Percentiles rank a stretch among this genome's conserved stretches.
These are phyloP conservation scores for Phycodurus eques DNA, from an alignment of 2,113 vertebrate species.

Conservation along the genomic window DNA sequence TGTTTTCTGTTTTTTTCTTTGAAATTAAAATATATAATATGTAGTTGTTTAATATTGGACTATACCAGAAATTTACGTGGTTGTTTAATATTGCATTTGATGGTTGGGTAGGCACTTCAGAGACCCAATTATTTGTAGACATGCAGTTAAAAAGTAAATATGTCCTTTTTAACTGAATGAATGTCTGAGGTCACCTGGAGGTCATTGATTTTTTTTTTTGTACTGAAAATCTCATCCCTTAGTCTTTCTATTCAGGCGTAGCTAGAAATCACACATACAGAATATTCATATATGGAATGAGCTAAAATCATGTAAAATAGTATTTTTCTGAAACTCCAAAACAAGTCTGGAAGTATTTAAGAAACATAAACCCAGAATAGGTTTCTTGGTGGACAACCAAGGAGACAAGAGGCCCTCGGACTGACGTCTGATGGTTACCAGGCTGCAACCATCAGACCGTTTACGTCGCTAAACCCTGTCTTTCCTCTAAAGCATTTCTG, in stretches of 20 bases:
- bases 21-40: no score
- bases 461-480: conserved; percentile 52
- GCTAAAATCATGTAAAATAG: conserved; percentile 36
- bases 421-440: conserved; percentile 45
- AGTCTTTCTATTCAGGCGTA: neutral
- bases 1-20: no score
- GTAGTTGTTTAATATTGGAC: no score
- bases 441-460: conserved; percentile 31
- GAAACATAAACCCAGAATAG: conserved; percentile 52
- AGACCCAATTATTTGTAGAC: no score
- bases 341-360: conserved; percentile 65
- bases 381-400: conserved; percentile 54
- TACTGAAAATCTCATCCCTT: neutral
- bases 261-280: neutral
- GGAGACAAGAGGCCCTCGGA: conserved; percentile 45
- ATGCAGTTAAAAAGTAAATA: no score
- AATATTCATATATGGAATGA: conserved; percentile 35
- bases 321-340: conserved; percentile 41
- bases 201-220: neutral
- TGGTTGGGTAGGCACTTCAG: no score
- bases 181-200: neutral
- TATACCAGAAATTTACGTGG: no score
- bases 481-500: conserved; percentile 48
- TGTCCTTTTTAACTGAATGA: neutral
- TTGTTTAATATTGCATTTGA: no score